Conservation (phyloP, 2,888 invertebrate species). For the Octonoba sinensis region DNA sequence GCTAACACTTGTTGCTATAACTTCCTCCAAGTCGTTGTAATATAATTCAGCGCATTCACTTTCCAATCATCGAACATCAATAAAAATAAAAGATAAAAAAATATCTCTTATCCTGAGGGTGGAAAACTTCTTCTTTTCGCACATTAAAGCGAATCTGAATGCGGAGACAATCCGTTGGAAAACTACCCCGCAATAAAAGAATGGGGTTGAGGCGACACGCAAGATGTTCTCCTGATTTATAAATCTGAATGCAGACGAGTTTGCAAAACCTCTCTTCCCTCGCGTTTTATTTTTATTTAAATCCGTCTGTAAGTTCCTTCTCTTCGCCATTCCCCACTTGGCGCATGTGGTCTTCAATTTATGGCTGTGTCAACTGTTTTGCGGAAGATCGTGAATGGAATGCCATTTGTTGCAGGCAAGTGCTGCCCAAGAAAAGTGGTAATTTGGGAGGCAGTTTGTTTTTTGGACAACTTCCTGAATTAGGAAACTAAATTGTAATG, state of each 20-base stretch:
- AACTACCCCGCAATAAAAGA: not conserved
- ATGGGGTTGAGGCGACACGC: constrained; percentile 24
- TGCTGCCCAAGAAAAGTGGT: no score
- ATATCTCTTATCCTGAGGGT: not conserved
- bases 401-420: no score
- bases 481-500: no score
- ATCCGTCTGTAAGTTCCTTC: constrained; percentile 17
- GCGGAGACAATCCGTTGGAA: constrained; percentile 33
- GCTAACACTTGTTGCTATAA: no score
- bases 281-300: constrained; percentile 36
- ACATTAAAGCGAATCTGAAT: constrained; percentile 29
- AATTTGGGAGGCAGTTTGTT: no score
- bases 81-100: no score
- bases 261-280: constrained; percentile 15
- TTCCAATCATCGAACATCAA: no score
- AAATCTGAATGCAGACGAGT: constrained; percentile 36
- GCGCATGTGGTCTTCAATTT: constrained; percentile 22
- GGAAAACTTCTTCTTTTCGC: not conserved
- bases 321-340: not conserved
- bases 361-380: constrained; percentile 47
- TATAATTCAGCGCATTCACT: no score
- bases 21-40: no score
- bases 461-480: no score
- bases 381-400: constrained; percentile 16
- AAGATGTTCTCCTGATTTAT: constrained; percentile 55